These are phyloP conservation scores for Callipepla squamata DNA, from an alignment of 2,113 vertebrate species.

Conservation along the genomic window DNA sequence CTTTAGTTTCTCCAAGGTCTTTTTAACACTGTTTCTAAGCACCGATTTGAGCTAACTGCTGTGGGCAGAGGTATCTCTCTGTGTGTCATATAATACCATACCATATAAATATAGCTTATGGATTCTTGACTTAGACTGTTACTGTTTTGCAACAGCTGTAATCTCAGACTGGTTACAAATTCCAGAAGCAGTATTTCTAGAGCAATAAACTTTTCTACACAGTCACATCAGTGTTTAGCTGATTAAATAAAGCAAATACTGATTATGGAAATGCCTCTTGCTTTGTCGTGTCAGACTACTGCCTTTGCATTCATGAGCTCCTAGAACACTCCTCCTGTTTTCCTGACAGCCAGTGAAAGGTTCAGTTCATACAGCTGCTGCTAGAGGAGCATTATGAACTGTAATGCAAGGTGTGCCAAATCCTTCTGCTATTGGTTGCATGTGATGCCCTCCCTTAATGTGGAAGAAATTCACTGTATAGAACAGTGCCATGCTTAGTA, in stretches of 20 bases:
- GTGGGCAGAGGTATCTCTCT: background rate
- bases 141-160: background rate
- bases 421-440: background rate
- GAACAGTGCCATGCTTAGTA: background rate
- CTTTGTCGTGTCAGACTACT: background rate
- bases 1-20: background rate
- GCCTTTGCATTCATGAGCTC: background rate
- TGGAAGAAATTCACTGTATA: background rate
- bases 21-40: background rate
- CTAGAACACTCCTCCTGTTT: background rate
- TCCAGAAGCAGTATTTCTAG: background rate
- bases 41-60: background rate
- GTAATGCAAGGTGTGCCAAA: background rate
- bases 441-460: background rate
- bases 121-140: background rate
- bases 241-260: background rate
- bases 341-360: background rate
- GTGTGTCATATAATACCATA: background rate
- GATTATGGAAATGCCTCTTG: background rate
- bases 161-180: background rate
- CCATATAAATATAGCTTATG: background rate
- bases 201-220: background rate
- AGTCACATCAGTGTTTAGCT: background rate
- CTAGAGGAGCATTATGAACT: background rate
- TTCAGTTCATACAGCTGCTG: background rate